A percentile compares a stretch with the other conserved stretches of the same genome.
Evolutionary conservation across 2,888 invertebrate genomes (phyloP).

Genomic region (Cryptus armator): DNA sequence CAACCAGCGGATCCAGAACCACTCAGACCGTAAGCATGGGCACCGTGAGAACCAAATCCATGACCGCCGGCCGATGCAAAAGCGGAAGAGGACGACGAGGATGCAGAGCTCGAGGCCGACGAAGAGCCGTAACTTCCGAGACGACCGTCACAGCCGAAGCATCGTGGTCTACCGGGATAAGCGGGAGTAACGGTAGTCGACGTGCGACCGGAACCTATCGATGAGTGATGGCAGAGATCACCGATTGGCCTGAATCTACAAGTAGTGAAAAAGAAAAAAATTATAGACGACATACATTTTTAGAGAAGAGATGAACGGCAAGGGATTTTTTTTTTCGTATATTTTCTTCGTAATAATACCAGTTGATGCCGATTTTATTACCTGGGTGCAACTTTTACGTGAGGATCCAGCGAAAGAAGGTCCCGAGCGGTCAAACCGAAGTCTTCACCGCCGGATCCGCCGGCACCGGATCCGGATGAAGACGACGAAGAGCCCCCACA

Average conservation of each 20-base stretch:
- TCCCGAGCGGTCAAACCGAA: constrained; percentile 31
- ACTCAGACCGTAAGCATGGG: neutral
- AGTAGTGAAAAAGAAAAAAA: neutral
- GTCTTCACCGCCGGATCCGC: constrained; percentile 7
- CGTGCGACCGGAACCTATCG: constrained; percentile 23
- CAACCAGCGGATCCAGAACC: neutral
- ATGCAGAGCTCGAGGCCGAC: neutral
- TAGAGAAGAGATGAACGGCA: neutral
- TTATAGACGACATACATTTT: neutral
- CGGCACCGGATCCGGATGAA: neutral
- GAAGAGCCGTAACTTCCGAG: neutral
- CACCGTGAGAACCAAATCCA: neutral
- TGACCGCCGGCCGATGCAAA: neutral
- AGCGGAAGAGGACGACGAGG: neutral
- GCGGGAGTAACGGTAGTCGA: constrained; percentile 73
- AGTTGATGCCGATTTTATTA: neutral
- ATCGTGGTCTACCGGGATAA: constrained; percentile 72
- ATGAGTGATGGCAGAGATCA: constrained; percentile 71
- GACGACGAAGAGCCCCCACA: neutral
- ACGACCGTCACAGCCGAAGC: constrained; percentile 47
- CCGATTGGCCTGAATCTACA: constrained; percentile 74
- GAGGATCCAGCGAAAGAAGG: constrained; percentile 39
- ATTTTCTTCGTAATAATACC: neutral
- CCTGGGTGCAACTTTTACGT: constrained; percentile 55
- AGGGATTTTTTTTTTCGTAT: neutral